Evolutionary conservation across 2,888 invertebrate genomes (phyloP), one percentile per base, ranked within the genome.

Genomic region (Coleophora flavipennella): DNA sequence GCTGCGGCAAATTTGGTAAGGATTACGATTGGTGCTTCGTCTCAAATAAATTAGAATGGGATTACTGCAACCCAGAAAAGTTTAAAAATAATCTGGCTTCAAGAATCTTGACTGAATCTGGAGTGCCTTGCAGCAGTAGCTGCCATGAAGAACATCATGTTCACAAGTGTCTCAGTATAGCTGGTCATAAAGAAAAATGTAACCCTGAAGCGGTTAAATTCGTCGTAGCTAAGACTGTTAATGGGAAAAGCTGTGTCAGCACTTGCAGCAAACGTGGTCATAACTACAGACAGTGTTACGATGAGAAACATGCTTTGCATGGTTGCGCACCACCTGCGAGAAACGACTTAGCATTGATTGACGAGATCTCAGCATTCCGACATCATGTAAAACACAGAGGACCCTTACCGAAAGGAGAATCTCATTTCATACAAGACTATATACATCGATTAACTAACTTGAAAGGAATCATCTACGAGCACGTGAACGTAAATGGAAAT

Each of bases 31-130:
- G 29, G 28, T 36, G 28, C 13, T 36, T 36, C 11, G 36, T 37
- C 10, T 20, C 31, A 10, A 12, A 31, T 11, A 11, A 10, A 0
- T n/a, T n/a, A n/a, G 28, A 31, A 11, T 37, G 37, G 25, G 28
- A 37, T 12, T 37, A 36, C 29, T 36, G 28, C 28, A 35, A 35
- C 12, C 35, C 35, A 4, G 11, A 35, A 8, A 35, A 35, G 14
- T n/a, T n/a, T n/a, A n/a, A 35, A 7, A 11, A 26, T 12, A 10
- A 25, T 11, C 1, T 35, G 11, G 25, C 9, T 7, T 8, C 7
- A 7, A 12, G 26, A 3, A 26, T 35, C 7, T 9, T 35, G 7
- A 35, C 35, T 7, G 10, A 11, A 25, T 11, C 12, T 4, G 35
- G 35, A 3, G 26, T 35, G 0, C 26, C 25, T 12, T 35, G 35